Evolutionary conservation across 2,113 vertebrate species (phyloP).

Genomic region (Tautogolabrus adspersus): DNA sequence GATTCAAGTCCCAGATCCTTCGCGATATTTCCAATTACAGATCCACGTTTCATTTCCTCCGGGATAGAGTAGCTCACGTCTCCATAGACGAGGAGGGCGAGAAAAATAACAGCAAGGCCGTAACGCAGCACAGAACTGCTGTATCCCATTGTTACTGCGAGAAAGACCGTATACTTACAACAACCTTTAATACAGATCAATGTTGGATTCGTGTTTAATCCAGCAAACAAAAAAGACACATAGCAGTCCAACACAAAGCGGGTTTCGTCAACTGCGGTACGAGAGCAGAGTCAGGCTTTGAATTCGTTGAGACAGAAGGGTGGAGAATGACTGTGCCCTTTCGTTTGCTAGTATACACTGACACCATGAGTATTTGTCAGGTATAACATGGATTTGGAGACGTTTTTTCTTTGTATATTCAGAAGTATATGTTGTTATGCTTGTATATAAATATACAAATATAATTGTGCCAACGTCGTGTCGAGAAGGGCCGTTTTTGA

Average conservation of each 20-base stretch:
- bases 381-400: slow-evolving; percentile 12
- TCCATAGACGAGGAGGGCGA: slow-evolving; percentile 36
- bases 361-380: slow-evolving; percentile 66
- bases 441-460: background rate
- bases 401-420: background rate
- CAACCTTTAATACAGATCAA: background rate
- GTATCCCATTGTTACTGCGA: background rate
- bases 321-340: background rate
- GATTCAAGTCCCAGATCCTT: slow-evolving; percentile 82
- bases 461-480: no score
- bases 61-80: slow-evolving; percentile 76
- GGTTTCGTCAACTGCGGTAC: background rate
- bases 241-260: background rate
- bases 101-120: slow-evolving; percentile 28
- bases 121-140: background rate
- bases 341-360: slow-evolving; percentile 57
- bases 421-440: background rate
- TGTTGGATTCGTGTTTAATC: background rate
- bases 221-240: background rate
- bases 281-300: background rate
- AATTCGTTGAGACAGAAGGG: slow-evolving; percentile 12
- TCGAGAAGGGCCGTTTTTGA: no score
- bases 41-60: slow-evolving; percentile 83
- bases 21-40: slow-evolving; percentile 84
- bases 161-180: background rate